Base-by-base conservation (phyloP, 2,888 invertebrate species). In the Ichneumoninae sp. region DNA sequence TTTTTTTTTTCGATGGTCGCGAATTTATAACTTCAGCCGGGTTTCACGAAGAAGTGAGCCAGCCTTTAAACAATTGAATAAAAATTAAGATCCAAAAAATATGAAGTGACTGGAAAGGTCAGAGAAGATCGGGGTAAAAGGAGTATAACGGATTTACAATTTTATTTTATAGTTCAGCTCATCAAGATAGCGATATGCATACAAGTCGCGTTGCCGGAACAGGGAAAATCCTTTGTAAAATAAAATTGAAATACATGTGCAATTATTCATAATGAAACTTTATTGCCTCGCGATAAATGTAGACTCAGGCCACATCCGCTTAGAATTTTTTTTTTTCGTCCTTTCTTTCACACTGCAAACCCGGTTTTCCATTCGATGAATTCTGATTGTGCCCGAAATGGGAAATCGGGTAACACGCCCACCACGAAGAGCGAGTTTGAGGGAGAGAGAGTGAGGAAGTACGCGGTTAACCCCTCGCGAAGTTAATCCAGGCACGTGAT, bases 401-500 rank as follows among this genome's bases (percentile, higher is more conserved):
- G 81, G 74, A 82, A 84, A 82, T 78, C 78, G 69, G 66, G 78
- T 84, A 84, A 82, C 78, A 74, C 84, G 81, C 72, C 74, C 77
- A 47, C 72, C 44, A 81, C 68, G 33, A 76, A 22, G 62, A 19
- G 54, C 54, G 40, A 79, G 47, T 30, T 40, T 40, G 33, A 7
- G 33, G 10, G 54, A 50, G 44, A 52, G 54, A 47, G 40, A 74
- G 47, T 16, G 60, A 33, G 60, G 60, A 74, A 78, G 68, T 66
- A 65, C 77, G 72, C 65, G 81, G 77, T 84, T 74, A 66, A 84
- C 74, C 60, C 47, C 74, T 69, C 22, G 22, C 81, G 50, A 82
- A 84, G 84, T 84, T 84, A 84, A 84, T 84, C 81, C 84, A 69
- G 69, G 81, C 84, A 82, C 82, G 84, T 81, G 81, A 84, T 84